Evolutionary conservation across 2,113 vertebrate species (phyloP), one percentile per base, ranked within the genome.

Genomic region (Callithrix jacchus): DNA sequence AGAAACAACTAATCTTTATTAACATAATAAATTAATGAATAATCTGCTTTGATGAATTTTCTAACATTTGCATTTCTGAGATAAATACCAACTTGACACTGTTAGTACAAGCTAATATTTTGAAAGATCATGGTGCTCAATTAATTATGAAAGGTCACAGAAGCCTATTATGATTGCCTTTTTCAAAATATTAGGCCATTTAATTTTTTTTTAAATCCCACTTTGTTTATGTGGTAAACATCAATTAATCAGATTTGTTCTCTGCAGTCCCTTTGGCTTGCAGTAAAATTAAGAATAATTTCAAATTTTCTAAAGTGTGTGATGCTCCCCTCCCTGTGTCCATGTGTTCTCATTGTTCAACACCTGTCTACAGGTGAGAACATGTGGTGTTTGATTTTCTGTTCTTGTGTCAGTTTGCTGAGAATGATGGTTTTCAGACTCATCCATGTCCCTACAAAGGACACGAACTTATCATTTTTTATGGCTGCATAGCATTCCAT

Each of bases 251-350:
- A 35, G 25, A 82, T 11, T 82, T 87, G 58, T 10, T 76, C 74
- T 82, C 12, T 77, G 58, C 87, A 86, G 8, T 77, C 82, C 95
- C 0, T 61, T 70, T 92, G 86, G 83, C 23, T 95, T 96, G 73
- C 40, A 84, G 6, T 21, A n/a, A 16, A 87, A 56, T 1, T 30
- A 85, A n/a, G 70, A 40, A 71, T 79, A 92, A 93, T 54, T 73
- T 68, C 79, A 88, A 95, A 96, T 91, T 73, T 86, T n/a, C 91
- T 88, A 92, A 98, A 97, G 49, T 16, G 49, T 52, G 49, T 52
- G 14, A 52, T 16, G 49, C 49, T 52, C 49, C 13, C 49, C 14
- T 52, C 49, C 49, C 49, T 52, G 49, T 52, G 49, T 52, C 49
- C 49, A 52, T 52, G 49, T 52, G 14, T 52, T 52, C 49, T 52